Base-by-base conservation (phyloP, 2,888 invertebrate species). In the Timema cristinae region DNA sequence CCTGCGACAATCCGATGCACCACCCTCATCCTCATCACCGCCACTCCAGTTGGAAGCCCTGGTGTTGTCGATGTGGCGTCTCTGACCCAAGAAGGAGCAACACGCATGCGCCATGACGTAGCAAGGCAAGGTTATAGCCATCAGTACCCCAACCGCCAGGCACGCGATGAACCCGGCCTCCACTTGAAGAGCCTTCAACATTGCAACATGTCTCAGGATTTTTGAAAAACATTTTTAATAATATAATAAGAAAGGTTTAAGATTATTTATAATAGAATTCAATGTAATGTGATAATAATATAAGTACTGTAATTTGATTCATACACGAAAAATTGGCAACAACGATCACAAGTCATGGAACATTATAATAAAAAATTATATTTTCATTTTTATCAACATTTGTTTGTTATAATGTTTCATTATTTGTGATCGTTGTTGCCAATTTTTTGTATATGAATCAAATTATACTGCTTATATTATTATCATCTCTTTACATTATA, bases 121-220 rank as follows among this genome's bases (percentile, higher is more conserved):
- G 70, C 86, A 83, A 68, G 91, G 87, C 77, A 90, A 87, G 73
- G 90, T 84, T 76, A 90, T 83, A 50, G 90, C 88, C 76, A 91
- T 83, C 78, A 89, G 84, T 68, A 87, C 84, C 76, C 89, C 89
- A 66, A 88, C 80, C 74, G 87, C 85, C 79, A 90, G 85, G 77
- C 88, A 83, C 15, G 85, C 86, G 73, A 91, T 84, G 79, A 91
- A 90, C 59, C 88, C 89, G 13, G 89, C 88, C 80, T 91, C 91
- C 79, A 90, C 85, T 82, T 88, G 88, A 78, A 91, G 84, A 68
- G 90, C 88, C 91, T 91, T 84, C 66, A 84, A 85, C 47, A 32
- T 32, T 32, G 32, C 32, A 32, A 32, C 32, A 32, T 32, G 2
- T 32, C 32, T 32, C 32, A 32, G 32, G 32, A 32, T 32, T 32